A percentile compares a stretch with the other conserved stretches of the same genome.
phyloP scores from a whole-genome alignment of 2,113 vertebrate species.

The Bambusicola thoracicus region DNA sequence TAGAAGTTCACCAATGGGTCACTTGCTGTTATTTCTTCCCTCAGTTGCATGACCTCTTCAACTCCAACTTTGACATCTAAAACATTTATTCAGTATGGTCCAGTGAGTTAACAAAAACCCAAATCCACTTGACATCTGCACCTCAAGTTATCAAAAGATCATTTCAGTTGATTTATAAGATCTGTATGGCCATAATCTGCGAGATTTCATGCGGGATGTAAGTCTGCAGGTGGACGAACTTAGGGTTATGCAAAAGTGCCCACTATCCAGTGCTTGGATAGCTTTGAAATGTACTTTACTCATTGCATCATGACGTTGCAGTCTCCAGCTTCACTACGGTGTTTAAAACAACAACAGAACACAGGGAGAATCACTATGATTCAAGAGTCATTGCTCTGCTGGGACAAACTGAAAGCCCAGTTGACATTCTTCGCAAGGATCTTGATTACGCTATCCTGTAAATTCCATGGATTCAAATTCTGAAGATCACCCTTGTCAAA shows the following conservation, averaged over 20 bases:
- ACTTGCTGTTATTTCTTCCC: constrained; percentile 2
- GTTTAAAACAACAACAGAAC: not conserved
- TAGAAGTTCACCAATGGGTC: not conserved
- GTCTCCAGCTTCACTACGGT: not conserved
- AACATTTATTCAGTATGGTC: constrained; percentile 1
- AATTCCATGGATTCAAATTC: not conserved
- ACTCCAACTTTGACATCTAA: constrained; percentile 23
- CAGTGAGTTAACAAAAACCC: constrained; percentile 19
- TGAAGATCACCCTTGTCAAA: not conserved
- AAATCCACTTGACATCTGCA: not conserved
- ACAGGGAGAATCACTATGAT: not conserved
- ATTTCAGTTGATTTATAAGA: constrained; percentile 4
- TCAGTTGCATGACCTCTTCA: constrained; percentile 6
- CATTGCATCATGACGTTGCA: not conserved
- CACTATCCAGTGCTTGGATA: not conserved
- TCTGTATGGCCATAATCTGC: not conserved
- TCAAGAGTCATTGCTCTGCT: not conserved
- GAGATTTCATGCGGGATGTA: not conserved
- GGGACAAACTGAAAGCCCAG: not conserved
- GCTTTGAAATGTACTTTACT: not conserved
- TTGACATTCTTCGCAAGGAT: not conserved
- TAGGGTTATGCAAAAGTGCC: not conserved
- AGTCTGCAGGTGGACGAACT: not conserved
- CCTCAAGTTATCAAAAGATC: not conserved
- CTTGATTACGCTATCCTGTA: not conserved